Evolutionary conservation across 2,113 vertebrate species (phyloP), one percentile per base, ranked within the genome.

Genomic region (Uropsilus gracilis): DNA sequence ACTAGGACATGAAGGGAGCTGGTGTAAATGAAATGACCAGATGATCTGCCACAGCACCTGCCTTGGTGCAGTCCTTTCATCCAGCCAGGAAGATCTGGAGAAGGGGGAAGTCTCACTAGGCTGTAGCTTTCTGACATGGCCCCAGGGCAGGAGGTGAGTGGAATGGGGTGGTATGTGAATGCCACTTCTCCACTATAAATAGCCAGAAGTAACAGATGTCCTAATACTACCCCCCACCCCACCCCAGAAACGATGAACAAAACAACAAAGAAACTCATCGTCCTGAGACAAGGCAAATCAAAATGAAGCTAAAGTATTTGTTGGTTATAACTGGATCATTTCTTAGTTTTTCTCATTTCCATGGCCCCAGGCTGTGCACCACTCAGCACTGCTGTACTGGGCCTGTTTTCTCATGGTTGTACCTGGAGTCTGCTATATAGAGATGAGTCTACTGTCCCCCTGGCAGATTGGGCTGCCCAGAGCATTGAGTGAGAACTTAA

Each of bases 391-490:
- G 18, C 26, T 72, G 48, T 64, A 59, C 42, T 77, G 57, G 53
- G 69, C 10, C 20, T 11, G 26, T 11, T n/a, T n/a, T 64, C 32
- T 71, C 53, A n/a, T 28, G 28, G 63, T 48, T 48, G n/a, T 24
- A 44, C 71, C 24, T 59, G 44, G 48, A 87, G 14, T 46, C 69
- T 42, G 55, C 46, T 68, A 34, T 63, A 72, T 50, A 71, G 59
- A 90, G 64, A 92, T 30, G 61, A 73, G 81, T 75, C 59, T 39
- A 68, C 78, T 96, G 90, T n/a, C 44, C 16, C 17, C 64, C 66
- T 61, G 80, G 84, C 73, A 66, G 39, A 3, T 30, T 46, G 24
- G 78, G 18, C 44, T 66, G 24, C 44, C 6, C 4, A 10, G 92
- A 13, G 55, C 69, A 66, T 92, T 83, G 68, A 42, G 28, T 32